Evolutionary conservation across 1,140 invertebrate genomes (phyloP), one percentile per base, ranked within the genome.

Genomic region (Streblospio benedicti): DNA sequence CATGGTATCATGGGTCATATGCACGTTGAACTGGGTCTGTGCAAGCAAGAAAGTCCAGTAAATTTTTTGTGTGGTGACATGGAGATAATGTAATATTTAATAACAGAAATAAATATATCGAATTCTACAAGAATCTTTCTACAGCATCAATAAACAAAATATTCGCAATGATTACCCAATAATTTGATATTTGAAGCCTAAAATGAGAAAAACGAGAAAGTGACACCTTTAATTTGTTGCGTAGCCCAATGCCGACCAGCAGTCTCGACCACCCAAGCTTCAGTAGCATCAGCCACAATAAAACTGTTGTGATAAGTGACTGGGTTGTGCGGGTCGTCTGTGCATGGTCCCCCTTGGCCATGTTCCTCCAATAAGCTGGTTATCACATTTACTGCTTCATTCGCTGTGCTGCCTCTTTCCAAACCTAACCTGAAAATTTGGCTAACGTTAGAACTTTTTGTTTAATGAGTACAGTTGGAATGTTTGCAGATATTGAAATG

Each of bases 221-320:
- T 41, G 18, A 47, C 33, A 59, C 57, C 52, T 30, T 31, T 50
- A 0, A 50, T 18, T 30, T 35, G 16, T 28, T 59, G 45, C 31
- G 86, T 86, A 2, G 82, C 87, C 87, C 87, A 89, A 33, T 84
- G 78, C 62, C 83, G 83, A 6, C 85, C 86, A 60, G 83, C 83
- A n/a, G 85, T 87, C 73, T 88, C 87, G 16, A 89, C 67, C 1
- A 88, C 76, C 86, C 86, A 89, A 14, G 83, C 86, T 62, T 83
- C 81, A n/a, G 74, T 79, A 3, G 78, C 65, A 76, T 89, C 87
- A 32, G 69, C 82, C 64, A 85, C 84, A 41, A 85, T 65, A 66
- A 85, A 87, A 18, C 84, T 84, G 70, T 87, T 87, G 68, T 86
- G 83, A 63, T 86, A 86, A 59, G n/a, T 72, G 31, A 84, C 80